phyloP scores from a whole-genome alignment of 2,888 invertebrate species.

The Periphyllus acericola region DNA sequence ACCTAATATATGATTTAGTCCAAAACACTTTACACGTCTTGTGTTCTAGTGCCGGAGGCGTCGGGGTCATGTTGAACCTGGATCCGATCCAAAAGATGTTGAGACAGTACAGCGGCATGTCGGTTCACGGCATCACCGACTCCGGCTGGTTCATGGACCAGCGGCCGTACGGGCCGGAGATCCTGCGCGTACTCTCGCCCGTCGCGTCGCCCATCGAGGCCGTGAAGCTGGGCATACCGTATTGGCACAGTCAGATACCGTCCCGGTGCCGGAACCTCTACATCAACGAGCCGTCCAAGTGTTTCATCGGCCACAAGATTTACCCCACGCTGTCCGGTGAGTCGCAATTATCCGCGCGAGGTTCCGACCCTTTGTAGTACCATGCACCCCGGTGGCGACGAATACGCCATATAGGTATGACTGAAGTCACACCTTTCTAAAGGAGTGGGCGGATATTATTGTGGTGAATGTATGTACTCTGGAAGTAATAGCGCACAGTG shows the following conservation, averaged over 20 bases:
- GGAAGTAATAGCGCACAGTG: too few relatives aligned
- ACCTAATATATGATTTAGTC: too few relatives aligned
- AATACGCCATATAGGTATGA: too few relatives aligned
- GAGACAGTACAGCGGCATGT: slow-evolving; percentile 73
- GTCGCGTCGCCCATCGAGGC: slow-evolving; percentile 73
- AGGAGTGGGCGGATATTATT: too few relatives aligned
- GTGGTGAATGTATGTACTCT: too few relatives aligned
- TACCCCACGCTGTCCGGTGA: slow-evolving; percentile 85
- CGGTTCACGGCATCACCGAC: slow-evolving; percentile 87
- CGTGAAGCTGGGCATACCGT: slow-evolving; percentile 78
- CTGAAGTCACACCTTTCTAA: too few relatives aligned
- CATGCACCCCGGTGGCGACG: too few relatives aligned
- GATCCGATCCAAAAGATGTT: slow-evolving; percentile 82
- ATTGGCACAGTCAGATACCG: slow-evolving; percentile 85
- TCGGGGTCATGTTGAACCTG: slow-evolving; percentile 92
- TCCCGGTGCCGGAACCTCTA: slow-evolving; percentile 78
- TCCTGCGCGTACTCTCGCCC: slow-evolving; percentile 67
- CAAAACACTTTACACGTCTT: background rate
- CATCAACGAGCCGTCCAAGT: slow-evolving; percentile 83
- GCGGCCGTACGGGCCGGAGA: slow-evolving; percentile 77
- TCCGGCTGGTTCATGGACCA: slow-evolving; percentile 96
- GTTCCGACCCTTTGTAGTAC: background rate
- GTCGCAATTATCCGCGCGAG: slow-evolving; percentile 63
- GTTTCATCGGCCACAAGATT: slow-evolving; percentile 89
- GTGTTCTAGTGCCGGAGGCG: slow-evolving; percentile 85